Base-by-base conservation (phyloP, 2,113 vertebrate species). In the Arenaria interpres region DNA sequence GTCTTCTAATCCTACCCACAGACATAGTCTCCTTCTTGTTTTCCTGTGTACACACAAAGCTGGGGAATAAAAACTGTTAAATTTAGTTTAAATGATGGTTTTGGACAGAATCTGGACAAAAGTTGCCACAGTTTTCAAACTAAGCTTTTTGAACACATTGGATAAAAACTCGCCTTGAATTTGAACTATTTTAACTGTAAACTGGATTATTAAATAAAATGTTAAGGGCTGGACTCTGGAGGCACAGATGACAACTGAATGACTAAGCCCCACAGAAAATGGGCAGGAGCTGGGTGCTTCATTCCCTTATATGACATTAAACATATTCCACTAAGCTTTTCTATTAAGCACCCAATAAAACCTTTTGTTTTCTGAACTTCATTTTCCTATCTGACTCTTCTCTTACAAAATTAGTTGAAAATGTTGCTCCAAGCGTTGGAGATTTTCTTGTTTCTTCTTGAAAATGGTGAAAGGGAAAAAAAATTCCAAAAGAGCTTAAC, bases 371-470 rank as follows among this genome's bases (percentile, higher is more conserved):
- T n/a, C 33, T 67, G 27, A 67, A 18, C 7, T 89, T 54, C 5
- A 2, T 43, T 94, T 41, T 85, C 30, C 28, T 41, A 9, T 13
- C 10, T 18, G 15, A 85, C 17, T 27, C 19, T 82, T 63, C 46
- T 46, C 23, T 43, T 45, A 24, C 41, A 43, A 74, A 85, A 78
- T 21, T 0, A 24, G 5, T 24, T 30, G 13, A 67, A 83, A 95
- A 66, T 0, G 0, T 72, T 78, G 7, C 32, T 72, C 27, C 28
- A 30, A 21, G 12, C 14, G 4, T 45, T 32, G 6, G 43, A 93
- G 25, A 59, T 63, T 71, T 92, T 79, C n/a, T 20, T 35, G 7
- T 41, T 76, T 67, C 28, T 62, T 50, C 76, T 64, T 60, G 37
- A 27, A 82, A 82, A 51, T 0, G 0, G 7, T 37, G 46, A 75